phyloP scores from a whole-genome alignment of 2,113 vertebrate genomes.

The Sporophila hypoxantha region DNA sequence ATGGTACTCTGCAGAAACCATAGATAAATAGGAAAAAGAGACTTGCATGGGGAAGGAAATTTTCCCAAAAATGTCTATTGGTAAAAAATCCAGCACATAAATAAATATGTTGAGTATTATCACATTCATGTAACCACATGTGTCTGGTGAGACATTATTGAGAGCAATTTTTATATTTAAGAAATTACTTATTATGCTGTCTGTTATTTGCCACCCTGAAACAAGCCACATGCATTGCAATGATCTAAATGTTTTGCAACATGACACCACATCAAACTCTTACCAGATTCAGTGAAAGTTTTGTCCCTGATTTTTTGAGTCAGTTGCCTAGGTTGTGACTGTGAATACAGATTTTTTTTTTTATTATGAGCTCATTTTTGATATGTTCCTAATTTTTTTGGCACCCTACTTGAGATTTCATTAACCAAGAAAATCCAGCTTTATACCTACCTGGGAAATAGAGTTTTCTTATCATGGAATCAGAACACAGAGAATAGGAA shows the following conservation, averaged over 20 bases:
- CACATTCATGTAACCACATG: not conserved
- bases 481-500: not conserved
- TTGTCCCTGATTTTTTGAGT: not conserved
- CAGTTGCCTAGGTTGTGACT: not conserved
- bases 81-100: not conserved
- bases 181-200: not conserved
- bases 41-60: not conserved
- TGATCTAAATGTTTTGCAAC: not conserved
- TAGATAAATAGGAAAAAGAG: not conserved
- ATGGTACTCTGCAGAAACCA: not conserved
- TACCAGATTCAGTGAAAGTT: not conserved
- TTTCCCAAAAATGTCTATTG: not conserved
- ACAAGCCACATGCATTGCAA: not conserved
- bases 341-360: fast-evolving
- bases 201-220: not conserved
- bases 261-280: not conserved
- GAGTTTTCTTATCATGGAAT: not conserved
- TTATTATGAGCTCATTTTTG: not conserved
- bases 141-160: not conserved
- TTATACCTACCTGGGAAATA: not conserved
- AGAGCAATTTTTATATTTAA: not conserved
- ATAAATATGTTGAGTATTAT: not conserved
- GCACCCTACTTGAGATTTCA: not conserved
- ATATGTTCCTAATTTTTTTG: not conserved
- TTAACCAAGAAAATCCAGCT: not conserved